Evolutionary conservation across 2,888 invertebrate species (phyloP), one percentile per base, ranked within the genome.

Genomic region (Alloplasta piceator): DNA sequence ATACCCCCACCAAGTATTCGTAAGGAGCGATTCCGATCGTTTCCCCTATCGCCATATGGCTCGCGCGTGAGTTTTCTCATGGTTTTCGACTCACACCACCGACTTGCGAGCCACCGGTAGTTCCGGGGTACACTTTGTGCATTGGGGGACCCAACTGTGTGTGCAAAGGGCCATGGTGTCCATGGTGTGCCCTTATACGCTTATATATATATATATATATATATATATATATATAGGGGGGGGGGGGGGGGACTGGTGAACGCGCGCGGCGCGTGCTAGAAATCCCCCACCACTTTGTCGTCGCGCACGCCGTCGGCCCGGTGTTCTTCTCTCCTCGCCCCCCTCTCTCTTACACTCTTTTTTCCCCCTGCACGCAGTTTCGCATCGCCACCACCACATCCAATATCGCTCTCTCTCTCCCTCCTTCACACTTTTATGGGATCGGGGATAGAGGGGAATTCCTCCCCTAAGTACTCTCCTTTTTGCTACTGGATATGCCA

Each of bases 241-340:
- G 83, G 84, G 84, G n/a, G n/a, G 84, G 84, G 85, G 85, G 73
- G 83, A 76, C 26, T 85, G 87, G 86, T 80, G 83, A 77, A 85
- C 84, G 83, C 63, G 81, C 79, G 82, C 88, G 92, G 91, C 92
- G 91, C 92, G 92, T 92, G 91, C 92, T 91, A 90, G 86, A 87
- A 85, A 88, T 87, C 90, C 88, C 84, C 88, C 88, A 85, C 89
- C 85, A 85, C 66, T 38, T 67, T 14, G 72, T 66, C 72, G 52
- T 66, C 79, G 82, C 26, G 80, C 67, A 76, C 79, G 75, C 67
- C 68, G 68, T 63, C 70, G 50, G 52, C 55, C 55, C 79, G 67
- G 64, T 79, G 58, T 72, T 75, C 41, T 78, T 82, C 78, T 39
- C 36, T 68, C 77, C 56, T 16, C 76, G 68, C 26, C 26, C 26